Conservation (phyloP, 2,113 vertebrate species). For the Ginglymostoma cirratum region DNA sequence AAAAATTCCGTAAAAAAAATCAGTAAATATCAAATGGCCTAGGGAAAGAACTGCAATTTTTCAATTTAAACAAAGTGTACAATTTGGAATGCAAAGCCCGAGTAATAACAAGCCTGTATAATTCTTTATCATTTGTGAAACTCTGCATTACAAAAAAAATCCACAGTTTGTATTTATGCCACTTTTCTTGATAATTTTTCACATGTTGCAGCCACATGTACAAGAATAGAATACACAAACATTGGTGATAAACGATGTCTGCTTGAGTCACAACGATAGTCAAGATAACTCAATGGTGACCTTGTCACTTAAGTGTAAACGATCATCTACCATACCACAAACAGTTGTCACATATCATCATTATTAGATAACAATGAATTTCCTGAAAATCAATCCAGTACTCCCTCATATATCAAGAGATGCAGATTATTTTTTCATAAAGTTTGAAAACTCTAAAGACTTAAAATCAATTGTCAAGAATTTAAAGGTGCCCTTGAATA, state of each 20-base stretch:
- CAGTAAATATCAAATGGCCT: not conserved
- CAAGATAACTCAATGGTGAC: not conserved
- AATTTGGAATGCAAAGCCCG: not conserved
- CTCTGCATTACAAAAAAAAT: not conserved
- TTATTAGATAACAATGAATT: conserved; percentile 13
- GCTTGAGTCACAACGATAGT: not conserved
- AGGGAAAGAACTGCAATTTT: not conserved
- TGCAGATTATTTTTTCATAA: not conserved
- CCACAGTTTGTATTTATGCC: not conserved
- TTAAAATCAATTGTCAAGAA: not conserved
- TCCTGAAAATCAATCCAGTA: not conserved
- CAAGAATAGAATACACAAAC: not conserved
- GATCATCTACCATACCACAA: not conserved
- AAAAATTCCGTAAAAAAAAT: not conserved
- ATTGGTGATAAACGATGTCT: not conserved
- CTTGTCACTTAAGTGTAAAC: not conserved
- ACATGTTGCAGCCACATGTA: not conserved
- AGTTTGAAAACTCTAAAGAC: not conserved
- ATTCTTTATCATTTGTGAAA: not conserved
- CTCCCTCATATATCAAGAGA: not conserved
- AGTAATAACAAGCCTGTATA: not conserved
- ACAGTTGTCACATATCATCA: not conserved
- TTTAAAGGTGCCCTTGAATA: no score
- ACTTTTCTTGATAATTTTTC: not conserved
- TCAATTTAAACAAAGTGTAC: not conserved